Evolutionary conservation across 2,797 vertebrate species (phyloP), one percentile per base, ranked within the genome.

Genomic region (Aeoliscus strigatus): DNA sequence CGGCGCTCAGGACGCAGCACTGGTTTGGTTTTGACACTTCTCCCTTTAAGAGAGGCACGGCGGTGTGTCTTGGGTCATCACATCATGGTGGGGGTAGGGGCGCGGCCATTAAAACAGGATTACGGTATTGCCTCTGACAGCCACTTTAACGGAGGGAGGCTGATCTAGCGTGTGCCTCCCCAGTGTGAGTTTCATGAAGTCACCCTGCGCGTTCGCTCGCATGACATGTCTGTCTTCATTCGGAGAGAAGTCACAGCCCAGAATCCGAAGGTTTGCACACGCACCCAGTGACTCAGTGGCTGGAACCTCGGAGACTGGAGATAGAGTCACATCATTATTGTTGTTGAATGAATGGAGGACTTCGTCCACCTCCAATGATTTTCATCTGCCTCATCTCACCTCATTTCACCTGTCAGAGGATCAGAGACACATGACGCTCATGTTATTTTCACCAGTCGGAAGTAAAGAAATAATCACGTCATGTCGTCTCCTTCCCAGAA

Each of bases 101-200:
- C 72, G 52, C 13, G 9, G 65, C 78, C 71, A 77, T 86, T 77
- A 82, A 80, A 83, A 84, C 60, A 54, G 79, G 70, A 73, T 86
- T 82, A 83, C 79, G 64, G 62, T 77, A 80, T 79, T 46, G 50
- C 66, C 69, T 81, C 66, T 41, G 70, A 81, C 76, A 80, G 73
- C 70, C 70, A 78, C 80, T 76, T 77, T 72, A 79, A 70, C 48
- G 27, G 70, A 69, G 66, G 46, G 53, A 67, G 49, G 77, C 75
- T 70, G 69, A 73, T 69, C 64, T 71, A 66, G 59, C 32, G 77
- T 66, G 70, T 32, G 60, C 53, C 64, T 61, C 48, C 36, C 12
- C 38, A 65, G 60, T 68, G 67, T 60, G 46, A 39, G 68, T 68
- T 68, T 80, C 63, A 49, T 52, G 42, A 51, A 77, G 48, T 73